Percentiles rank a stretch among this genome's conserved stretches.
Conservation (phyloP, 2,113 vertebrate species). For the Ginglymostoma cirratum region DNA sequence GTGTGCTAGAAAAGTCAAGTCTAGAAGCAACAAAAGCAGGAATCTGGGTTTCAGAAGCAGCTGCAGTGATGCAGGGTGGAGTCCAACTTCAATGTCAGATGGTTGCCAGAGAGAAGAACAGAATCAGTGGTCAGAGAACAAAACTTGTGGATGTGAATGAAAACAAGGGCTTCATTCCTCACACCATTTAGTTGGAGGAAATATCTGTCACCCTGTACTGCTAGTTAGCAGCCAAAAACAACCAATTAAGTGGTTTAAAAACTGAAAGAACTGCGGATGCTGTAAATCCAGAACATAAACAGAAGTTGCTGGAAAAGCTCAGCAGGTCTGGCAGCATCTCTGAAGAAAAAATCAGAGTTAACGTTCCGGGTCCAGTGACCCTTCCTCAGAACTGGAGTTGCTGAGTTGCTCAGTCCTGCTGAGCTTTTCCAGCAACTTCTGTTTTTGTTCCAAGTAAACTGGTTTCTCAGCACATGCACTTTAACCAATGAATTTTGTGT, state of each 20-base stretch:
- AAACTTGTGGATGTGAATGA: not conserved
- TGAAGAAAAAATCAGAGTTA: too few species aligned
- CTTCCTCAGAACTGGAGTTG: too few species aligned
- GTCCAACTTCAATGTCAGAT: not conserved
- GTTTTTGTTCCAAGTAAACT: too few species aligned
- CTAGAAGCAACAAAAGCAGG: not conserved
- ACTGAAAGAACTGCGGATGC: too few species aligned
- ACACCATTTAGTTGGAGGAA: not conserved
- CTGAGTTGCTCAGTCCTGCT: too few species aligned
- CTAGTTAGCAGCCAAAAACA: too few species aligned
- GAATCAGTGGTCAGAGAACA: not conserved
- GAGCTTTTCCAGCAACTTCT: too few species aligned
- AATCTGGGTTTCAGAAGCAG: not conserved
- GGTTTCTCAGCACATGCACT: not conserved
- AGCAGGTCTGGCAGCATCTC: too few species aligned
- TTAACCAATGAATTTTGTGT: not conserved
- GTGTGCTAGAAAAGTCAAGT: not conserved
- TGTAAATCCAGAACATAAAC: too few species aligned
- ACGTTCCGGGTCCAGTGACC: too few species aligned
- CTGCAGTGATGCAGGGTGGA: not conserved
- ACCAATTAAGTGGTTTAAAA: too few species aligned
- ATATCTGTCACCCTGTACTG: not conserved
- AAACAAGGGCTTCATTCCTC: not conserved
- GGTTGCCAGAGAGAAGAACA: not conserved
- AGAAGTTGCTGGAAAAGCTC: too few species aligned